Base-by-base conservation (phyloP, 2,113 vertebrate species). In the Sander lucioperca region DNA sequence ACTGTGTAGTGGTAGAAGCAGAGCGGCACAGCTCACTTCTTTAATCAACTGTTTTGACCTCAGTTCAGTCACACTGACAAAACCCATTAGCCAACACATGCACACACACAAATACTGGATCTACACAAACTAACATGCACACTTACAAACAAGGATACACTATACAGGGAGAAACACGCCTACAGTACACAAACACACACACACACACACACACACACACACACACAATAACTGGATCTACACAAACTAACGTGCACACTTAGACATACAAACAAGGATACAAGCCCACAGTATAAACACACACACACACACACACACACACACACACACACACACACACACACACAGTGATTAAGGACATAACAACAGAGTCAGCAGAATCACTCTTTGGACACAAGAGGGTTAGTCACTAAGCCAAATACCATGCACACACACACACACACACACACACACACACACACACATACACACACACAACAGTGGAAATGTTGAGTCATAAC, bases 61-160 rank as follows among this genome's bases (percentile, higher is more conserved):
- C 72, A 69, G 74, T 87, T 86, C 83, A 91, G 85, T 91, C 90
- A 88, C 88, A 87, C 85, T 86, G 91, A 89, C 86, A 89, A 86
- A 91, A 82, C 82, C 81, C 69, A 86, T 89, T 76, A 89, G 76
- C 56, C 61, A 57, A 82, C 77, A 79, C 80, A 76, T 53, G 18
- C 83, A 64, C 83, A 56, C 64, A 58, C 58, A 59, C 45, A 67
- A 0, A 63, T 25, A 57, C 54, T 36, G 51, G 14, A 84, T 74
- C 14, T 45, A 47, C 73, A 71, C 77, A 71, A 63, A 57, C 74
- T 61, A 67, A 13, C 45, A 62, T 27, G 25, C 56, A 63, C 62
- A 74, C 71, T 74, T 57, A 47, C 63, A 81, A 89, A 81, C 70
- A 78, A 62, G 76, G 73, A 74, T 43, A 67, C 68, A 39, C 63